These are phyloP conservation scores for Scaptomyza cyrtandrae DNA, from an alignment of 2,888 invertebrate species.

Conservation along the genomic window DNA sequence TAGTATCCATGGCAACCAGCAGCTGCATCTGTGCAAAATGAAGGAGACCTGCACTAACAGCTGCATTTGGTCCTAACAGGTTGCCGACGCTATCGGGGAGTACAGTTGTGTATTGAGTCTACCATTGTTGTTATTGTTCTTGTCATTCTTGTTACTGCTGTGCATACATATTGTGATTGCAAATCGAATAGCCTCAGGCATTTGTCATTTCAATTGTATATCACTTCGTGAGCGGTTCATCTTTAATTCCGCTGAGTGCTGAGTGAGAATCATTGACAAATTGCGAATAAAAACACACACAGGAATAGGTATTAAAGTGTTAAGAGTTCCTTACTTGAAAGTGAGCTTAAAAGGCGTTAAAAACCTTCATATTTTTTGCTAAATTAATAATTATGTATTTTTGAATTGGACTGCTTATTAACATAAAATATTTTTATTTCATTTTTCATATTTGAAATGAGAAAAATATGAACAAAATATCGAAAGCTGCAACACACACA, in stretches of 20 bases:
- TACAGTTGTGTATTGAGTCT: conserved; percentile 34
- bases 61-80: conserved; percentile 32
- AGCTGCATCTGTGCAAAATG: conserved; percentile 28
- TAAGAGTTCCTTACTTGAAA: no score
- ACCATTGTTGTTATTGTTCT: not conserved
- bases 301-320: no score
- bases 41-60: conserved; percentile 3
- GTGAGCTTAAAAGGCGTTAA: no score
- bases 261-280: no score
- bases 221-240: not conserved
- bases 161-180: not conserved
- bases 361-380: no score
- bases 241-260: not conserved
- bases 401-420: no score
- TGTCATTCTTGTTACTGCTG: not conserved
- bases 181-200: conserved; percentile 1
- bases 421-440: no score
- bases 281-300: not conserved
- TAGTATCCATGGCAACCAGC: conserved; percentile 54
- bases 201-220: conserved; percentile 7
- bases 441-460: no score
- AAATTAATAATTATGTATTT: no score
- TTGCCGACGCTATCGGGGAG: conserved; percentile 10
- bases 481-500: no score
- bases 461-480: no score